Evolutionary conservation across 2,888 invertebrate genomes (phyloP), one percentile per base, ranked within the genome.

Genomic region (Laspeyria flexula): DNA sequence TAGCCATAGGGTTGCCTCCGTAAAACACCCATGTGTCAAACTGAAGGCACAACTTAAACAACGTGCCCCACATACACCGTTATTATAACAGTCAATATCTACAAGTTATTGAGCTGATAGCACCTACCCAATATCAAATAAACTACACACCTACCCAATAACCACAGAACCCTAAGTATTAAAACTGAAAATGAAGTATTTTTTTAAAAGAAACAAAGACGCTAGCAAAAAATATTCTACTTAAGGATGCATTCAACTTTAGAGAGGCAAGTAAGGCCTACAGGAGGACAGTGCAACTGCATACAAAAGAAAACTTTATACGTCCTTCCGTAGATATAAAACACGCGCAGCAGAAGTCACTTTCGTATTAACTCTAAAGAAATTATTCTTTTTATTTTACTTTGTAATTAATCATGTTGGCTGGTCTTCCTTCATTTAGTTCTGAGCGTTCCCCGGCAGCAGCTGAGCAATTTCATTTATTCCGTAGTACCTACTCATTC

Each of bases 391-490:
- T 63, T 66, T 79, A 78, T 80, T 79, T 75, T 74, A 77, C 73
- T 75, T 69, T 65, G 75, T 78, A 79, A 83, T 83, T 83, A 83
- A 83, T 83, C 82, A 83, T 77, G 76, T 76, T 72, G 73, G 71
- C 62, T 71, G 67, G 63, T 73, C 70, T 71, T 72, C 63, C 73
- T 72, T 76, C 73, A 73, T 68, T 75, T 67, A 68, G 71, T 60
- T 70, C 70, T 64, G 71, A 68, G 57, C 65, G 69, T 57, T 80
- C 69, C 70, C 69, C 65, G 62, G 65, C 59, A 69, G 55, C 61
- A 76, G 76, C 77, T 81, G 78, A 80, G 75, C 67, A 76, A 79
- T 79, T 81, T 77, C 73, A 81, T 79, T 81, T 81, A 79, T 81
- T 75, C 72, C 68, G 51, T 68, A 68, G 70, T 66, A 62, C 64